These are phyloP conservation scores for Malurus alboscapulatus DNA, from an alignment of 2,113 vertebrate genomes.

Conservation along the genomic window DNA sequence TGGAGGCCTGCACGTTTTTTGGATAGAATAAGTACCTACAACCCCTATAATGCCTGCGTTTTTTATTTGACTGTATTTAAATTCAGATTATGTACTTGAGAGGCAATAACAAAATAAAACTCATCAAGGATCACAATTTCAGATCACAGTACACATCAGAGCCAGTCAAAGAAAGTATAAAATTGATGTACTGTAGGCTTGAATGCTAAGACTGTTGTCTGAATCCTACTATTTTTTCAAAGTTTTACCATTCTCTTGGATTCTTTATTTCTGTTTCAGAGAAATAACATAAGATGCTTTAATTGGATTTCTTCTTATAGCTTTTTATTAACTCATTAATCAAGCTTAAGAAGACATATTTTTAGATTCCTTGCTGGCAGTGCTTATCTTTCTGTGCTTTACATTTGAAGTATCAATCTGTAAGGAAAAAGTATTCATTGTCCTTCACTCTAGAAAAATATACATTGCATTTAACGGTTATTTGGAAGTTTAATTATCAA, in stretches of 20 bases:
- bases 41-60: background rate
- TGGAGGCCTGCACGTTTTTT: background rate
- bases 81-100: background rate
- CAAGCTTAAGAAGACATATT: conserved; percentile 48
- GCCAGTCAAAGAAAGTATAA: conserved; percentile 15
- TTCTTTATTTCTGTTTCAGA: conserved; percentile 43
- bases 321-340: conserved; percentile 60
- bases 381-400: conserved; percentile 35
- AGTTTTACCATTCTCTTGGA: conserved; percentile 37
- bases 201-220: background rate
- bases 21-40: background rate
- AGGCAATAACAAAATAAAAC: background rate
- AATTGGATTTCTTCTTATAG: conserved; percentile 40
- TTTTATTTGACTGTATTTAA: background rate
- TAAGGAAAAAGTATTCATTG: background rate
- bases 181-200: conserved; percentile 1
- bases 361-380: conserved; percentile 28
- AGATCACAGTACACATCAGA: background rate
- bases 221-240: conserved; percentile 16
- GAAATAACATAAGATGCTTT: conserved; percentile 43
- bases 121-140: background rate
- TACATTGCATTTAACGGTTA: background rate
- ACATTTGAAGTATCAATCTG: background rate
- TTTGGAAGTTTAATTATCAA: background rate
- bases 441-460: background rate